Evolutionary conservation across 1,140 invertebrate genomes (phyloP).

Genomic region (Goniozus legneri): DNA sequence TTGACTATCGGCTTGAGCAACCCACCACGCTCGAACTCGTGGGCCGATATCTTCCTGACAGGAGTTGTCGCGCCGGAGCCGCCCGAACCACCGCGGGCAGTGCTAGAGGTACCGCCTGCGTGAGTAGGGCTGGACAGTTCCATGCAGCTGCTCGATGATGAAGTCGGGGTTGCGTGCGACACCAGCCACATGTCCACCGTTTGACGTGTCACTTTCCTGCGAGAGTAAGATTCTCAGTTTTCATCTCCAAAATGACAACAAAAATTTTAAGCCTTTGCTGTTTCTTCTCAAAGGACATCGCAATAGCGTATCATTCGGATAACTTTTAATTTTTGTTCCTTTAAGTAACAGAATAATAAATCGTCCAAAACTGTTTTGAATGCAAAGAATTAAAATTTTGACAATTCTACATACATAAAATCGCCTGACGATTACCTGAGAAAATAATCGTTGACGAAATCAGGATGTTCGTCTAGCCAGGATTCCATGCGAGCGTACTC

Average conservation of each 20-base stretch:
- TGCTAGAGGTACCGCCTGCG: slow-evolving; percentile 50
- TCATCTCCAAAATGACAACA: no score
- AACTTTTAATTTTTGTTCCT: no score
- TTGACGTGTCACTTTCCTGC: slow-evolving; percentile 85
- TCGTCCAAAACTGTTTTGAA: no score
- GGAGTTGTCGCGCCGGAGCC: slow-evolving; percentile 84
- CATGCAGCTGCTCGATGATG: slow-evolving; percentile 52
- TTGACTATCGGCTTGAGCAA: slow-evolving; percentile 87
- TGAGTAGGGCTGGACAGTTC: slow-evolving; percentile 64
- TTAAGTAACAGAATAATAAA: no score
- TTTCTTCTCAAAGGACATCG: no score
- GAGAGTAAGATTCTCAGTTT: slow-evolving; percentile 6
- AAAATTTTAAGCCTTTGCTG: no score
- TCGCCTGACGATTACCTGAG: slow-evolving; percentile 63
- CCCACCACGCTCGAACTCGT: slow-evolving; percentile 91
- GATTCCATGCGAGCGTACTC: slow-evolving; percentile 84
- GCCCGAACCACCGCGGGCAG: slow-evolving; percentile 50
- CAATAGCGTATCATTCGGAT: no score
- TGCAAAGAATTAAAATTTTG: neutral
- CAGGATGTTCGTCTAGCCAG: slow-evolving; percentile 94
- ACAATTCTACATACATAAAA: no score
- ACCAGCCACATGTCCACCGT: slow-evolving; percentile 90
- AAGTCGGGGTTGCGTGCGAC: slow-evolving; percentile 73
- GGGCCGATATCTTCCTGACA: slow-evolving; percentile 91
- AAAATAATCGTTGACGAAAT: slow-evolving; percentile 93